Evolutionary conservation across 2,888 invertebrate genomes (phyloP).

Genomic region (Morpho helenor): DNA sequence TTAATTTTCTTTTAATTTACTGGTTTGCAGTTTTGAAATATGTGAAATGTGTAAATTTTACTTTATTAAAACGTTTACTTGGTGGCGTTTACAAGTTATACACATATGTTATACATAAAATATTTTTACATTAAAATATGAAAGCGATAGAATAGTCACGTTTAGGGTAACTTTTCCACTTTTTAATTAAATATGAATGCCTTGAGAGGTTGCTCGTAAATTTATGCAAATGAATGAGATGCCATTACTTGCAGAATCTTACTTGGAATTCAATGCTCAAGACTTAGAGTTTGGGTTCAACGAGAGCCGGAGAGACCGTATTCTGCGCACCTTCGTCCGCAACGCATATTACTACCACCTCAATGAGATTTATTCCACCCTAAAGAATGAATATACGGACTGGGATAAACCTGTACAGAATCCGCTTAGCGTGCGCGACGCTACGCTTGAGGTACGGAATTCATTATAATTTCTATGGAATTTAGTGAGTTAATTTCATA

Average conservation of each 20-base stretch:
- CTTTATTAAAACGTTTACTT: too few relatives aligned
- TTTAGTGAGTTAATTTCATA: not conserved
- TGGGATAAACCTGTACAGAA: conserved; percentile 95
- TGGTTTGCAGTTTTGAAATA: not conserved
- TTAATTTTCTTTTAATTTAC: conserved; percentile 19
- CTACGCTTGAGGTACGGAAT: conserved; percentile 82
- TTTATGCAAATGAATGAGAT: conserved; percentile 58
- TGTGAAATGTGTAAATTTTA: too few relatives aligned
- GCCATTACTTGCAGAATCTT: conserved; percentile 83
- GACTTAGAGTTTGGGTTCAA: conserved; percentile 95
- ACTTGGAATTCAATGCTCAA: conserved; percentile 89
- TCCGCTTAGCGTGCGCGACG: conserved; percentile 91
- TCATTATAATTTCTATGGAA: conserved; percentile 18
- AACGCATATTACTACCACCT: conserved; percentile 97
- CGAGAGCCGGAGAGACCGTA: conserved; percentile 91
- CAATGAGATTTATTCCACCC: conserved; percentile 95
- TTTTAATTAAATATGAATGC: conserved; percentile 38
- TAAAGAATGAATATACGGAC: conserved; percentile 97
- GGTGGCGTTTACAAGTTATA: not conserved
- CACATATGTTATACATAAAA: not conserved
- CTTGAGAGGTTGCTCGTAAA: conserved; percentile 36
- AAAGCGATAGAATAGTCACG: not conserved
- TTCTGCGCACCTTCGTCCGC: conserved; percentile 93
- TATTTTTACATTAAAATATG: not conserved
- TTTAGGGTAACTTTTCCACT: conserved; percentile 21